Base-by-base conservation (phyloP, 1,140 invertebrate species). In the Epicauta chinensis region DNA sequence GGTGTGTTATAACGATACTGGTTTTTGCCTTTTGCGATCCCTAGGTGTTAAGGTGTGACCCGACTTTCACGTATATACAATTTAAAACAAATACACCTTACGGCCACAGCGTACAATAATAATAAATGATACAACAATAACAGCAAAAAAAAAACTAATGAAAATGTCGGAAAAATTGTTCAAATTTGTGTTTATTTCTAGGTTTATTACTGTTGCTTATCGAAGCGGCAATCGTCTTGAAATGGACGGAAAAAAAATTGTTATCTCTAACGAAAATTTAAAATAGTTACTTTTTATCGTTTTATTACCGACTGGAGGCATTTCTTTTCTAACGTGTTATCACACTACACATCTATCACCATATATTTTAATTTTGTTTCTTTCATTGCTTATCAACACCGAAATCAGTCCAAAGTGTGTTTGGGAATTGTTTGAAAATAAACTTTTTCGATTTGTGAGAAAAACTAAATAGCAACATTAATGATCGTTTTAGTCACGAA, bases 401-500 rank as follows among this genome's bases (percentile, higher is more conserved):
- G 35, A 35, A 38, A 38, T 38, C 36, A 29, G 38, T 38, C 38
- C 45, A 17, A 30, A 30, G 37, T 38, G 12, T 47, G 38, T 47
- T n/a, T n/a, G n/a, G n/a, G n/a, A n/a, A n/a, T n/a, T n/a, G n/a
- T n/a, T n/a, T n/a, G n/a, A n/a, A n/a, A n/a, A n/a, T n/a, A n/a
- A n/a, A n/a, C n/a, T n/a, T n/a, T n/a, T 45, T 32, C n/a, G 11
- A 46, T 35, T 36, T 31, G 43, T 46, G 43, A 46, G 37, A 35
- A 46, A 35, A 35, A 36, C 37, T 46, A 35, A 46, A 36, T 35
- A 46, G 37, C 32, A 36, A 35, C 43, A 37, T 47, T 47, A 47
- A 16, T 37, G 52, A 54, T 54, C 47, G 45, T 48, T 31, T 32
- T 7, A 54, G 52, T 54, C 52, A 54, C 52, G 52, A 54, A 54